Evolutionary conservation across 2,888 invertebrate genomes (phyloP), one percentile per base, ranked within the genome.

Genomic region (Tubulanus polymorphus): DNA sequence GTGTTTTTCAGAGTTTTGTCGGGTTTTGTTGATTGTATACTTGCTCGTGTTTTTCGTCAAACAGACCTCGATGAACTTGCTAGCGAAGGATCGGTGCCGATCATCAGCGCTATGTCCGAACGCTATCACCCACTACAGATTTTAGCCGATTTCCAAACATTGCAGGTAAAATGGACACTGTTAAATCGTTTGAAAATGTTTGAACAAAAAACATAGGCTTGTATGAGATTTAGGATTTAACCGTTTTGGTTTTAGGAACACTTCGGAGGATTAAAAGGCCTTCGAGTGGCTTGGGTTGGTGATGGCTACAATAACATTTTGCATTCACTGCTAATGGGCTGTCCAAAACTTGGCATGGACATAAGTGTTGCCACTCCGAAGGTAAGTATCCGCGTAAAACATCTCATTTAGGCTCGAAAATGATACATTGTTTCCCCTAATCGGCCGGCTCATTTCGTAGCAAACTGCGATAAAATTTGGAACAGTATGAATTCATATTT

Each of bases 291-390:
- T 0, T 72, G 67, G 66, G 65, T 72, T 32, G 72, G 72, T 12
- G 72, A 72, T 59, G 72, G 72, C 18, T n/a, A n/a, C n/a, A 71
- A 72, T 57, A 72, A 71, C 59, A 63, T 70, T 30, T 55, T 65
- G 10, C 70, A 71, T 53, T 70, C 71, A 1, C 57, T 71, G 25
- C 66, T 72, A 69, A 64, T 68, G 49, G 71, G 71, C 8, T 67
- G 68, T 56, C 62, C 67, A 27, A 69, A 68, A 50, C 54, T 72
- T 18, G 72, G 72, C 20, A 59, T 72, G 37, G 65, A 72, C 41
- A 58, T 72, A 23, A 57, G 62, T 30, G 53, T 67, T 3, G 72
- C 72, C 18, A 66, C 69, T 26, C 72, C 72, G 3, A 52, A 55
- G 61, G 70, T 69, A n/a, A n/a, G n/a, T n/a, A n/a, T n/a, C n/a